phyloP scores from a whole-genome alignment of 2,797 vertebrate species.

The Oreonectes daqikongensis region DNA sequence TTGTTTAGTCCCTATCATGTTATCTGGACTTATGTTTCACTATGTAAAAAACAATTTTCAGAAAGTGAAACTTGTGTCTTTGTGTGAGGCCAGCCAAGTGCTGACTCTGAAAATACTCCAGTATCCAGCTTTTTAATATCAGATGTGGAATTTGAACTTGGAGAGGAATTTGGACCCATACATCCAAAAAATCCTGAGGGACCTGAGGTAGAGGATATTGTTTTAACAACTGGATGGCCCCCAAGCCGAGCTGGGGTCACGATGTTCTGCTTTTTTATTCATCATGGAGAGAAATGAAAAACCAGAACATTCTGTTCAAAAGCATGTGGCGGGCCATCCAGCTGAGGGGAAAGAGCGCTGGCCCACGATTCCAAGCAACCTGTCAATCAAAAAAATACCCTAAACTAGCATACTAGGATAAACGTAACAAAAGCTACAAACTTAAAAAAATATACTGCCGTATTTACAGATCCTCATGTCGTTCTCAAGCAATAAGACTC shows the following conservation, averaged over 20 bases:
- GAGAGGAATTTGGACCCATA: conserved; percentile 44
- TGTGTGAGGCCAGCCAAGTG: conserved; percentile 40
- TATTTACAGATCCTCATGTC: not conserved
- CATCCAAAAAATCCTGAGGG: conserved; percentile 52
- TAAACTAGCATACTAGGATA: conserved; percentile 18
- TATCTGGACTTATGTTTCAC: conserved; percentile 7
- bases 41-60: conserved; percentile 27
- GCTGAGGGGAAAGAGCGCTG: conserved; percentile 28
- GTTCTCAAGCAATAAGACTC: not conserved
- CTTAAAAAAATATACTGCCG: not conserved
- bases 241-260: conserved; percentile 48
- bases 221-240: conserved; percentile 55
- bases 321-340: conserved; percentile 48
- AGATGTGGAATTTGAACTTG: conserved; percentile 59
- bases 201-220: conserved; percentile 54
- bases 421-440: not conserved
- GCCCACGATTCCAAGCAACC: conserved; percentile 7
- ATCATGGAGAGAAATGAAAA: conserved; percentile 49
- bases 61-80: conserved; percentile 37
- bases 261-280: conserved; percentile 54
- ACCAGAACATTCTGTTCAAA: conserved; percentile 55
- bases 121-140: conserved; percentile 54
- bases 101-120: conserved; percentile 47
- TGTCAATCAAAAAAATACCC: conserved; percentile 1
- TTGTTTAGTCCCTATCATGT: not conserved